Percentiles rank a stretch among this genome's conserved stretches.
Conservation (phyloP, 2,113 vertebrate species). For the Arizona elegans region DNA sequence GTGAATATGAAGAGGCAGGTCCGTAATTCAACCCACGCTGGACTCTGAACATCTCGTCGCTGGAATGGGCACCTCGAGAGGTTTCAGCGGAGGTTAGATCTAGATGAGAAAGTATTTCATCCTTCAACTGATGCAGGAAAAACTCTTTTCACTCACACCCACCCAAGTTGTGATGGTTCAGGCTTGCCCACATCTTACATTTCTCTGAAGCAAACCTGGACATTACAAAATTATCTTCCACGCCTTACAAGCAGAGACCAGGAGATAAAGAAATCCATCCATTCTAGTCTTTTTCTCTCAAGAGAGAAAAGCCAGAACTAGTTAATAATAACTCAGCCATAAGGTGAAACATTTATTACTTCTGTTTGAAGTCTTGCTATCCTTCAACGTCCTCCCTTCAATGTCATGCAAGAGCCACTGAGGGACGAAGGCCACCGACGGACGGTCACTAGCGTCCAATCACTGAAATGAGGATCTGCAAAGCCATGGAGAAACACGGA, state of each 20-base stretch:
- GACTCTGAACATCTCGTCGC: background rate
- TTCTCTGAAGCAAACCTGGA: background rate
- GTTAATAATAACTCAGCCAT: background rate
- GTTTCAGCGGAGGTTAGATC: background rate
- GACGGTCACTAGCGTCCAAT: slow-evolving; percentile 65
- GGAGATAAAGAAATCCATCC: background rate
- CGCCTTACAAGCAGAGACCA: background rate
- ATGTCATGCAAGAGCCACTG: background rate
- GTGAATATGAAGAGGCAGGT: background rate
- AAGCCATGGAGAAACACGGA: slow-evolving; percentile 88
- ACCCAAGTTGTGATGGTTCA: background rate
- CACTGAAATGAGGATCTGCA: slow-evolving; percentile 81
- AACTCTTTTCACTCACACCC: background rate
- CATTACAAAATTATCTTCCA: background rate
- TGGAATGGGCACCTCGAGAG: background rate
- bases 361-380: accelerated
- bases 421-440: background rate
- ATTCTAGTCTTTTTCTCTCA: background rate
- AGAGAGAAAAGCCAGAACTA: background rate
- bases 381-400: background rate
- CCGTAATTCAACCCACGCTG: background rate
- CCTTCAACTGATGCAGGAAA: background rate
- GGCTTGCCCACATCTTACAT: background rate
- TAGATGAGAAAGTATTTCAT: background rate
- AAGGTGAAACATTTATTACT: too few relatives aligned